Percentiles rank a stretch among this genome's conserved stretches.
phyloP scores from a whole-genome alignment of 2,888 invertebrate genomes.

The Parasteatoda lunata region DNA sequence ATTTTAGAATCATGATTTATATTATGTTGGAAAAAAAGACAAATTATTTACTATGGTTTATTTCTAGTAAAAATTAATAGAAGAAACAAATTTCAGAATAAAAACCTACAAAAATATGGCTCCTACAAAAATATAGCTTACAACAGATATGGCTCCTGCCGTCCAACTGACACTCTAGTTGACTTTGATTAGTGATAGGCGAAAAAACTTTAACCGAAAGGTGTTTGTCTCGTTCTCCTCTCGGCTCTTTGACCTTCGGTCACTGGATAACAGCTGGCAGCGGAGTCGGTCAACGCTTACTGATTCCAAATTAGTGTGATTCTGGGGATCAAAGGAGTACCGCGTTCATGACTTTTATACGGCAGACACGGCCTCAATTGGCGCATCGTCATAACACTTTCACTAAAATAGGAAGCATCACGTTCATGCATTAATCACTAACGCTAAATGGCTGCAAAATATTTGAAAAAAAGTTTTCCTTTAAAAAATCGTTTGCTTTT shows the following conservation, averaged over 20 bases:
- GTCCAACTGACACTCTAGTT: too few species aligned
- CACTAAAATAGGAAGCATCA: background rate
- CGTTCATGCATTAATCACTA: background rate
- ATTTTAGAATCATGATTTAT: too few species aligned
- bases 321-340: background rate
- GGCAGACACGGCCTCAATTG: background rate
- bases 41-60: too few species aligned
- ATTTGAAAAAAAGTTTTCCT: too few species aligned
- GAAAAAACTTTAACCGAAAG: background rate
- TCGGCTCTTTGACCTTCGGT: conserved; percentile 23
- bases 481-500: too few species aligned
- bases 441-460: background rate
- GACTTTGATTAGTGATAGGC: too few species aligned
- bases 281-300: conserved; percentile 31
- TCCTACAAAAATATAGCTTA: too few species aligned
- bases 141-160: too few species aligned
- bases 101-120: too few species aligned
- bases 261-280: conserved; percentile 27
- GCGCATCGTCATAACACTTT: background rate
- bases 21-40: too few species aligned
- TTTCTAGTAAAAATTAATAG: too few species aligned
- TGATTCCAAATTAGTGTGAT: conserved; percentile 14
- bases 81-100: too few species aligned
- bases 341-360: background rate
- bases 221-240: conserved; percentile 7